These are phyloP conservation scores for Phalanger gymnotis DNA, from an alignment of 2,797 vertebrate genomes.

Conservation along the genomic window DNA sequence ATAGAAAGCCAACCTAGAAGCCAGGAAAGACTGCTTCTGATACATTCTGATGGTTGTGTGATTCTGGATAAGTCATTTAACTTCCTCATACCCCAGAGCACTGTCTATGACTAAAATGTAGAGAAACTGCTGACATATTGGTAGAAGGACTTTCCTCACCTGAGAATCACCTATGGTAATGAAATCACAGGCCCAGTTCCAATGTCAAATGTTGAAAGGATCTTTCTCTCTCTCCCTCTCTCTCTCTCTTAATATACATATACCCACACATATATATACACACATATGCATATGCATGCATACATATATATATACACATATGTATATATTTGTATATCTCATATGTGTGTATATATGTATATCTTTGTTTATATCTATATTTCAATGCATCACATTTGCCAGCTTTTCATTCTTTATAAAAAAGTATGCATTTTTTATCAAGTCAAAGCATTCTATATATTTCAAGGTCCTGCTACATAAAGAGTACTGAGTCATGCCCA, in stretches of 20 bases:
- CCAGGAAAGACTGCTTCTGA: not conserved
- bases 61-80: not conserved
- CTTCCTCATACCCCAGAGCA: not conserved
- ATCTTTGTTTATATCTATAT: not conserved
- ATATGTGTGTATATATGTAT: not conserved
- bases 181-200: not conserved
- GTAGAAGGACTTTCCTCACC: not conserved
- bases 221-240: not conserved
- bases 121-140: not conserved
- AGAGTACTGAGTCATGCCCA: not conserved
- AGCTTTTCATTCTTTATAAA: conserved; percentile 33
- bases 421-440: conserved; percentile 26
- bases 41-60: not conserved
- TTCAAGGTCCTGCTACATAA: not conserved
- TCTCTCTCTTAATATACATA: no score
- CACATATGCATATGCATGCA: no score
- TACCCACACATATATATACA: no score
- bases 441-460: not conserved
- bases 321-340: no score
- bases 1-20: not conserved
- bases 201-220: not conserved
- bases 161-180: not conserved
- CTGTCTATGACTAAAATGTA: not conserved
- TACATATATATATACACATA: rapidly evolving
- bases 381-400: conserved; percentile 9